These are phyloP conservation scores for Rhyacophila evoluta DNA, from an alignment of 2,888 invertebrate genomes.

Conservation along the genomic window DNA sequence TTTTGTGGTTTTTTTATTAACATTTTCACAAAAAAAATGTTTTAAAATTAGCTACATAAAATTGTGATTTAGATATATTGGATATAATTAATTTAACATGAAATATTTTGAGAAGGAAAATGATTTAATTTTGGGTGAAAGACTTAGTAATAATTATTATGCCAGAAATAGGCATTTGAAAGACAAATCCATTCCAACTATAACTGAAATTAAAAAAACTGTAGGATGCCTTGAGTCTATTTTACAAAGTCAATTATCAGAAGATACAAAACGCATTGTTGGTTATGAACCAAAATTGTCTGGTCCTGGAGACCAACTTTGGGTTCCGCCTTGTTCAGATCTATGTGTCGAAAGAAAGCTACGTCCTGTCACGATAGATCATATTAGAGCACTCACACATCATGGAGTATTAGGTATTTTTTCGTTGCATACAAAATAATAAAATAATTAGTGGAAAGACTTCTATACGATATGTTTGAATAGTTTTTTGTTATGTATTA, in stretches of 20 bases:
- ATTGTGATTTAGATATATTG: too few species aligned
- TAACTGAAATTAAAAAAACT: slow-evolving; percentile 59
- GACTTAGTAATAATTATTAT: slow-evolving; percentile 57
- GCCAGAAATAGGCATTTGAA: slow-evolving; percentile 56
- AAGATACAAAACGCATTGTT: neutral
- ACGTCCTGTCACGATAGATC: slow-evolving; percentile 32
- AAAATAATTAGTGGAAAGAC: too few species aligned
- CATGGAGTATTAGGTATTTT: slow-evolving; percentile 37
- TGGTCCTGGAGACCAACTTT: slow-evolving; percentile 39
- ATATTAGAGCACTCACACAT: slow-evolving; percentile 43
- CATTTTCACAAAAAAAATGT: too few species aligned
- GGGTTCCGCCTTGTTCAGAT: slow-evolving; percentile 35
- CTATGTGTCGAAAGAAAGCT: slow-evolving; percentile 26
- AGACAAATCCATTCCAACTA: slow-evolving; percentile 58
- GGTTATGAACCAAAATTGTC: slow-evolving; percentile 33
- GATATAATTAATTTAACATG: too few species aligned
- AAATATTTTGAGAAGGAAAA: neutral
- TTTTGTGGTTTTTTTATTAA: too few species aligned
- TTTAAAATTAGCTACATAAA: too few species aligned
- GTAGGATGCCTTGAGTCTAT: slow-evolving; percentile 56
- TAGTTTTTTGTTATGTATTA: too few species aligned
- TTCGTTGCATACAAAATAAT: too few species aligned
- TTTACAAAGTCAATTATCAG: neutral
- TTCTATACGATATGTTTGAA: too few species aligned
- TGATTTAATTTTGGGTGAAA: slow-evolving; percentile 32